A percentile compares a stretch with the other conserved stretches of the same genome.
Conservation (phyloP, 2,113 vertebrate species). For the Psittacula cyanocephala region DNA sequence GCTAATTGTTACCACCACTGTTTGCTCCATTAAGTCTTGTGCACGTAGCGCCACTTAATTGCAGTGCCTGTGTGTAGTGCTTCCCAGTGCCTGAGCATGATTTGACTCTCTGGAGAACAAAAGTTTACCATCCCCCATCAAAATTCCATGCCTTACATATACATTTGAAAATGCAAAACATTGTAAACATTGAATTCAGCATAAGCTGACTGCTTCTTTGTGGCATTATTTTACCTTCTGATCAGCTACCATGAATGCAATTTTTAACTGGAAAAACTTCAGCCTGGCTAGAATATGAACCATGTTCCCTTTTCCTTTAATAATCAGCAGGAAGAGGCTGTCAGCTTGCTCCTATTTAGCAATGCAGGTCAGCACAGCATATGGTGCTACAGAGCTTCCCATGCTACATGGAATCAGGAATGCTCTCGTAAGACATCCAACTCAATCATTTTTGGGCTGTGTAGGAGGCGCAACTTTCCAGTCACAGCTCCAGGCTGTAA, state of each 20-base stretch:
- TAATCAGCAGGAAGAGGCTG: background rate
- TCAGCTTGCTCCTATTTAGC: background rate
- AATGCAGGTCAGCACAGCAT: conserved; percentile 3
- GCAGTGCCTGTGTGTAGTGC: background rate
- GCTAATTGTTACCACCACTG: background rate
- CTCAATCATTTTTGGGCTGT: background rate
- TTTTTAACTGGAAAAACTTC: background rate
- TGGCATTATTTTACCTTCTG: background rate
- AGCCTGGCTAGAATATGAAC: background rate
- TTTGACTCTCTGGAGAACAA: background rate
- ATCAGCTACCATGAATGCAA: fast-evolving
- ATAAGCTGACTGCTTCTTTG: background rate
- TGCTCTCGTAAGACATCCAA: background rate
- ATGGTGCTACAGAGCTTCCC: background rate
- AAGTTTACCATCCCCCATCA: background rate
- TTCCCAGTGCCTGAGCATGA: background rate
- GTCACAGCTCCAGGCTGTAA: conserved; percentile 3
- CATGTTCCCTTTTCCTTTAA: background rate
- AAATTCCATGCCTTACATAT: background rate
- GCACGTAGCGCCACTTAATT: background rate
- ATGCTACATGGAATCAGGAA: fast-evolving
- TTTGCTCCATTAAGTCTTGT: background rate
- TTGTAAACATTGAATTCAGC: background rate
- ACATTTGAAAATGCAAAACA: background rate
- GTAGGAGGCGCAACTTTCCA: background rate